Evolutionary conservation across 2,797 vertebrate species (phyloP).

Genomic region (Sebastes taczanowskii): DNA sequence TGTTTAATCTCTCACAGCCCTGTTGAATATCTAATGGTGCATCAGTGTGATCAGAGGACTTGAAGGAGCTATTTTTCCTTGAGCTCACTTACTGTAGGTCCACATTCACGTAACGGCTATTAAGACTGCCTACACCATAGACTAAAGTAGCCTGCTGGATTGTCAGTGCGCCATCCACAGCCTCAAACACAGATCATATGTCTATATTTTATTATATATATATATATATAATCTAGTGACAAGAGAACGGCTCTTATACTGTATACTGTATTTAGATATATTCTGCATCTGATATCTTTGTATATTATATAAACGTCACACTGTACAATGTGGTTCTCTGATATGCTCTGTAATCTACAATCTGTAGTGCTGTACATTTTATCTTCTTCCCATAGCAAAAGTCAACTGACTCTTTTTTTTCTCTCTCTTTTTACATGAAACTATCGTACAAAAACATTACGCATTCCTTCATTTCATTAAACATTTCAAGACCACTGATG

Average conservation of each 20-base stretch:
- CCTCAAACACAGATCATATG: conserved; percentile 44
- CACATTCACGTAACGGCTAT: conserved; percentile 57
- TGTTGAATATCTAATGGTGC: conserved; percentile 46
- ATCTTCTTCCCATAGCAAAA: conserved; percentile 44
- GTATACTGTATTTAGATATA: conserved; percentile 64
- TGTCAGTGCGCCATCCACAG: conserved; percentile 77
- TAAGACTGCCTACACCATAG: conserved; percentile 49
- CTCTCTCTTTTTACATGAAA: conserved; percentile 31
- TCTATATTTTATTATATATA: conserved; percentile 44
- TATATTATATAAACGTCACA: conserved; percentile 70
- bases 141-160: conserved; percentile 68
- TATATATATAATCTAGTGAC: conserved; percentile 64
- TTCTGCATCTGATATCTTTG: conserved; percentile 65
- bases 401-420: conserved; percentile 11
- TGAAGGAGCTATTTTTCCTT: conserved; percentile 40
- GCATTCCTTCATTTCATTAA: conserved; percentile 36
- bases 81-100: conserved; percentile 58
- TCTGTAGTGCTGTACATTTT: conserved; percentile 71
- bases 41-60: conserved; percentile 43
- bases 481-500: conserved; percentile 48
- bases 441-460: conserved; percentile 38
- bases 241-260: conserved; percentile 59
- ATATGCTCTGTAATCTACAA: conserved; percentile 74
- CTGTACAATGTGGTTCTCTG: conserved; percentile 72
- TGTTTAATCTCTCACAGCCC: conserved; percentile 30